Conservation (phyloP, 37 sponge, comb jelly and placozoan species). For the Aplysina aerophoba region DNA sequence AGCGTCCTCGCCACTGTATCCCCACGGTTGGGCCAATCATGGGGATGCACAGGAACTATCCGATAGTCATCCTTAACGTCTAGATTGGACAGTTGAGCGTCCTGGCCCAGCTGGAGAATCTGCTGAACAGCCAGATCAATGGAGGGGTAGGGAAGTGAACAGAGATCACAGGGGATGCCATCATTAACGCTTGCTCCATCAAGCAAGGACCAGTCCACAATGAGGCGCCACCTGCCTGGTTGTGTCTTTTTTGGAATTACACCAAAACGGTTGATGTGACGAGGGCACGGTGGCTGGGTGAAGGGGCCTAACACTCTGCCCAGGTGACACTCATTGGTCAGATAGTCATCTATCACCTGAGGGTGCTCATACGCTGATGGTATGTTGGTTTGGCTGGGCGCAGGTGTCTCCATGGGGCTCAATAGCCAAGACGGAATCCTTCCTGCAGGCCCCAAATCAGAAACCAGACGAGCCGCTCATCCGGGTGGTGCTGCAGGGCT, state of each 20-base stretch:
- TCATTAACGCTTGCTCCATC: not conserved
- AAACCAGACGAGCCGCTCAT: not conserved
- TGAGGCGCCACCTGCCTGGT: slow-evolving; percentile 27
- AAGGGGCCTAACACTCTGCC: slow-evolving; percentile 8
- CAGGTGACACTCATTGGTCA: not conserved
- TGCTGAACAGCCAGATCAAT: not conserved
- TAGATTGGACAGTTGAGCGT: not conserved
- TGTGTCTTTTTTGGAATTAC: slow-evolving; percentile 5
- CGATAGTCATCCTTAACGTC: not conserved
- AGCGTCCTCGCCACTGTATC: no score
- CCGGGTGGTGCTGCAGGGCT: not conserved
- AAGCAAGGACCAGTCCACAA: not conserved
- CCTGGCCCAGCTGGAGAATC: not conserved
- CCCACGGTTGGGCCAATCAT: not conserved
- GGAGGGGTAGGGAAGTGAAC: not conserved
- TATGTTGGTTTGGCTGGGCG: not conserved
- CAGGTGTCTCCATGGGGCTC: no score
- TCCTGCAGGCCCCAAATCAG: no score
- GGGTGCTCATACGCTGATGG: slow-evolving; percentile 17
- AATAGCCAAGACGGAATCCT: no score
- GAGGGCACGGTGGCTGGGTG: not conserved
- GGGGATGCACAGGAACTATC: not conserved
- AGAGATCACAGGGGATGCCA: not conserved
- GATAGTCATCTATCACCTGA: slow-evolving; percentile 7
- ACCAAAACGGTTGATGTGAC: slow-evolving; percentile 1